These are phyloP conservation scores for Aurelia coerulea DNA, from an alignment of 30 jellyfish, hydroid and myxozoan species.

Conservation along the genomic window DNA sequence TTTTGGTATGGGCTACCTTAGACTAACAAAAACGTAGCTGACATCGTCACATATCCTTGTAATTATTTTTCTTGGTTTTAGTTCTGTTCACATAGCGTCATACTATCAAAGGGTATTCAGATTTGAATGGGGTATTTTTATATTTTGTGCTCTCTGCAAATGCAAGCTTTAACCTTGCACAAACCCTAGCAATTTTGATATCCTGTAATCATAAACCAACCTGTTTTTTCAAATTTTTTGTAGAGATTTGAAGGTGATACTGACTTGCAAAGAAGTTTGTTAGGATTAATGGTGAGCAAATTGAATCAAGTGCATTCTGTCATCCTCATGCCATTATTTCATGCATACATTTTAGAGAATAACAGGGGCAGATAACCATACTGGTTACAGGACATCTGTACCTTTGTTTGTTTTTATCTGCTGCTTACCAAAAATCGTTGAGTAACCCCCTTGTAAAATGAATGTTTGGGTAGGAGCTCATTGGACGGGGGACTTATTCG, in stretches of 20 bases:
- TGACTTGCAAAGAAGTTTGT: slow-evolving; percentile 56
- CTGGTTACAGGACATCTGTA: not conserved
- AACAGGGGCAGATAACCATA: not conserved
- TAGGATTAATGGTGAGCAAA: slow-evolving; percentile 69
- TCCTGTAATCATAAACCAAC: not conserved
- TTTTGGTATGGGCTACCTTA: not conserved
- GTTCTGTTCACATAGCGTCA: too few species aligned
- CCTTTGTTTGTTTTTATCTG: not conserved
- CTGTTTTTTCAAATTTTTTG: not conserved
- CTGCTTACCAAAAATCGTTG: not conserved
- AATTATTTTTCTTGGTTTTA: too few species aligned
- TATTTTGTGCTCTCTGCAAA: not conserved
- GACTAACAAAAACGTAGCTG: not conserved
- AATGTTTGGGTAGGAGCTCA: too few species aligned
- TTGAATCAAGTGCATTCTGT: too few species aligned
- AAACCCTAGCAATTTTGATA: not conserved
- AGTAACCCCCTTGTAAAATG: too few species aligned
- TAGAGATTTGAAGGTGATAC: slow-evolving; percentile 56
- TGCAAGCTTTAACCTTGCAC: not conserved
- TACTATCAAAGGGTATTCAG: too few species aligned
- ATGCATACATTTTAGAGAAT: too few species aligned
- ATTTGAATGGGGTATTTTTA: too few species aligned
- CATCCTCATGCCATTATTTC: too few species aligned
- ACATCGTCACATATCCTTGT: not conserved
- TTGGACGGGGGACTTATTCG: too few species aligned